Base-by-base conservation (phyloP, 2,888 invertebrate genomes). In the Odontomyia ornata region DNA sequence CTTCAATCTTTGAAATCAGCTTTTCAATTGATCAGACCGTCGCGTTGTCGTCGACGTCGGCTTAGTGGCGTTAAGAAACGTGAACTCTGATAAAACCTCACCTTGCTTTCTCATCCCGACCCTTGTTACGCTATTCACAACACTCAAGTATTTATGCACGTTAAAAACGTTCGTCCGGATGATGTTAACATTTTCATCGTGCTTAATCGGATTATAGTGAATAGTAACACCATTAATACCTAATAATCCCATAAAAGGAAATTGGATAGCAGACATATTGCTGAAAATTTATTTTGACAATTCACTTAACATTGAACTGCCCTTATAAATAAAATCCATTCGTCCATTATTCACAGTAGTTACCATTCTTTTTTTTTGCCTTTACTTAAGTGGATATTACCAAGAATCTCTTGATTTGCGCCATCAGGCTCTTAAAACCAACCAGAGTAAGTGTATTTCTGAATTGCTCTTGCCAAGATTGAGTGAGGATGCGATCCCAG, bases 181-280 rank as follows among this genome's bases (percentile, higher is more conserved):
- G 56, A 72, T 30, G 73, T 60, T 30, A 60, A 60, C 73, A 23
- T 60, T 73, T 60, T 1, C 7, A 73, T 73, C 73, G 23, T 23
- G 27, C 57, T 28, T 75, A 75, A 75, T 75, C 75, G 75, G 75
- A 75, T 75, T 64, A 75, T 23, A 62, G 28, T 75, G 64, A 75
- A 75, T 64, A 75, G 62, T 18, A 46, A 75, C 75, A 75, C 75
- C 64, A 75, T 75, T 75, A 75, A 75, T 57, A 64, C 75, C 64
- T 62, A 64, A 64, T 75, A 75, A 75, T 75, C 75, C 64, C 25
- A 75, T 64, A 75, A 75, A 64, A 64, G 57, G 60, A 60, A 73
- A 73, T 73, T 60, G 73, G 73, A 73, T 30, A 60, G 73, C 23
- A 36, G 1, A 60, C 36, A 36, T 36, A 21, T 47, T 23, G 23